These are phyloP conservation scores for Liparis tanakae DNA, from an alignment of 2,797 vertebrate species.

Conservation along the genomic window DNA sequence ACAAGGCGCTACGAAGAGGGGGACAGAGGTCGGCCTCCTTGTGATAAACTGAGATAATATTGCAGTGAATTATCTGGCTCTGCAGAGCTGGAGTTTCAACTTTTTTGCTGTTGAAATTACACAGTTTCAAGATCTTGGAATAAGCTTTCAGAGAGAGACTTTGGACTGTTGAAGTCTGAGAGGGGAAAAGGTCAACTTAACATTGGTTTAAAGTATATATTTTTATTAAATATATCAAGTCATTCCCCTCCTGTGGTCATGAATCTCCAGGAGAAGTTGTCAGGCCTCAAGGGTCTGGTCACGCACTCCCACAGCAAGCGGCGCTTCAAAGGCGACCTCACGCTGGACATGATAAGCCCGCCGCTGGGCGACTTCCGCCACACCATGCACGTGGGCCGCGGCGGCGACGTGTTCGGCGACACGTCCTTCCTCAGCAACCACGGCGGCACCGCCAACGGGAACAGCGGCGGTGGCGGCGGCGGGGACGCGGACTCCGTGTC, in stretches of 20 bases:
- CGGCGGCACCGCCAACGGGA: slow-evolving; percentile 80
- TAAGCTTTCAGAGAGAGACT: slow-evolving; percentile 29
- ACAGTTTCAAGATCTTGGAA: slow-evolving; percentile 50
- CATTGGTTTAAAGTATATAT: slow-evolving; percentile 1
- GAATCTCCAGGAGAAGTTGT: slow-evolving; percentile 94
- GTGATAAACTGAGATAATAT: slow-evolving; percentile 67
- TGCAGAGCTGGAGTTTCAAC: slow-evolving; percentile 35
- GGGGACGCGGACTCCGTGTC: slow-evolving; percentile 70
- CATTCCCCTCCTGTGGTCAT: slow-evolving; percentile 71
- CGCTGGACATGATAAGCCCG: slow-evolving; percentile 95
- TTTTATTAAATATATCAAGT: slow-evolving; percentile 5
- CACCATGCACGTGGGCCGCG: slow-evolving; percentile 97
- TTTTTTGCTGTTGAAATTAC: slow-evolving; percentile 39
- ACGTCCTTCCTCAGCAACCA: slow-evolving; percentile 98
- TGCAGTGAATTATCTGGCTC: slow-evolving; percentile 50
- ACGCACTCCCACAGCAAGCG: slow-evolving; percentile 90
- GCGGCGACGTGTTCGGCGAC: slow-evolving; percentile 96
- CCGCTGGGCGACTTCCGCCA: slow-evolving; percentile 96
- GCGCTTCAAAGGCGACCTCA: slow-evolving; percentile 87
- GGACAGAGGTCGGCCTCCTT: slow-evolving; percentile 61
- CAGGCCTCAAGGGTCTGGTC: slow-evolving; percentile 91
- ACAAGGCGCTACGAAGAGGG: slow-evolving; percentile 60
- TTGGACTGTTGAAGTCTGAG: slow-evolving; percentile 33
- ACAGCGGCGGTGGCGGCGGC: slow-evolving; percentile 8
- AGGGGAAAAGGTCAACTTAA: slow-evolving; percentile 1